phyloP scores from a whole-genome alignment of 2,113 vertebrate species.

The Thunnus thynnus region DNA sequence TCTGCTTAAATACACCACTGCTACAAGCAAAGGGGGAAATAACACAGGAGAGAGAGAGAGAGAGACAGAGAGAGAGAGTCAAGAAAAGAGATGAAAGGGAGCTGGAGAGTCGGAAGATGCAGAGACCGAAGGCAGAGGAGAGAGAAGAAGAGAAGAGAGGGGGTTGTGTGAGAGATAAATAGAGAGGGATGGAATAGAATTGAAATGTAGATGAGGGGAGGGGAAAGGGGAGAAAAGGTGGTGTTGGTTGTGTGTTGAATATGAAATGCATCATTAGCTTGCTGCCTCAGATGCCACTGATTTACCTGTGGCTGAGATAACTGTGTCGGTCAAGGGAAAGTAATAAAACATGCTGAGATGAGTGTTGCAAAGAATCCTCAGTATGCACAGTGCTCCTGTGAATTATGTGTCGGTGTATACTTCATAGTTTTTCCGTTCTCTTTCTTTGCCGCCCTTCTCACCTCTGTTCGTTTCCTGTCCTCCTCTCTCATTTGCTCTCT shows the following conservation, averaged over 20 bases:
- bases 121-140: slow-evolving; percentile 27
- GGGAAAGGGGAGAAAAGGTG: slow-evolving; percentile 42
- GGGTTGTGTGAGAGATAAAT: slow-evolving; percentile 42
- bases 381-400: slow-evolving; percentile 17
- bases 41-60: slow-evolving; percentile 20
- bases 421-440: neutral
- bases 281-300: slow-evolving; percentile 57
- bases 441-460: slow-evolving; percentile 4
- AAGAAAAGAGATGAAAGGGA: slow-evolving; percentile 11
- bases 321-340: slow-evolving; percentile 37
- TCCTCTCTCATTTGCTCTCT: neutral
- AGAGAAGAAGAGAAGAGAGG: neutral
- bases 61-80: neutral
- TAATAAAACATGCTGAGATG: slow-evolving; percentile 52
- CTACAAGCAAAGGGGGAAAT: slow-evolving; percentile 32
- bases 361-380: slow-evolving; percentile 13
- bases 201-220: slow-evolving; percentile 65
- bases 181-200: slow-evolving; percentile 51
- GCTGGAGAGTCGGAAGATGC: slow-evolving; percentile 39
- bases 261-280: slow-evolving; percentile 70
- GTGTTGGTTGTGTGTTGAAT: slow-evolving; percentile 69
- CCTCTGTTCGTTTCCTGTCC: neutral
- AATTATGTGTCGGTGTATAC: neutral
- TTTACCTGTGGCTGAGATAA: slow-evolving; percentile 60
- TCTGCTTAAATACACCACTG: slow-evolving; percentile 46